Evolutionary conservation across 2,888 invertebrate species (phyloP), one percentile per base, ranked within the genome.

Genomic region (Hydrotaea diabolus): DNA sequence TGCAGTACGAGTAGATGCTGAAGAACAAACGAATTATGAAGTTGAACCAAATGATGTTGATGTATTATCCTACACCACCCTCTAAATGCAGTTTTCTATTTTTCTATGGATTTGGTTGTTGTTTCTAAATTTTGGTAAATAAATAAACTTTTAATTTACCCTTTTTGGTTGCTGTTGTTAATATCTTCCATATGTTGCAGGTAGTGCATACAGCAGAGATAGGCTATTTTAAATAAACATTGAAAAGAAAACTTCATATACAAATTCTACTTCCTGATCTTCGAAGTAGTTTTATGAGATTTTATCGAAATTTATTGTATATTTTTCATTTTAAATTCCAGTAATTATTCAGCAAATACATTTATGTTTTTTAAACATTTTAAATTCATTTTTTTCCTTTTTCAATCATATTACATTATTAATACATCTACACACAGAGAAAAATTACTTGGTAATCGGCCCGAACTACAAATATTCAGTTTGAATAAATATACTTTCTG

Each of bases 121-220:
- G 62, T 62, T 62, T 2, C 31, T 62, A 62, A 36, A 31, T 62
- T 31, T 11, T 39, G 15, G 31, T 62, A 62, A 62, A 62, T 31
- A 62, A 62, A 62, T 62, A 62, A 59, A 31, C 31, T 17, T 1
- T 5, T 4, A n/a, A 31, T 62, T 62, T 3, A 5, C 62, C 62
- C 2, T 13, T 57, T 15, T 26, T 31, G 17, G 31, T 62, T 31
- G n/a, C n/a, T n/a, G 31, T 31, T 31, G 3, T 31, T 31, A 31
- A 31, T 2, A 31, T 31, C 31, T 31, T 31, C 31, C 31, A 7
- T 31, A 26, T 62, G 62, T 62, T 62, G 62, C 26, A 62, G 31
- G 62, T 62, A 31, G 31, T 39, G 49, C 15, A 49, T 49, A 49
- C 4, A 49, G 23, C 31, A 26, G 23, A 59, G 11, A 59, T 13